Conservation (phyloP, 2,113 vertebrate species). For the Heterocephalus glaber region DNA sequence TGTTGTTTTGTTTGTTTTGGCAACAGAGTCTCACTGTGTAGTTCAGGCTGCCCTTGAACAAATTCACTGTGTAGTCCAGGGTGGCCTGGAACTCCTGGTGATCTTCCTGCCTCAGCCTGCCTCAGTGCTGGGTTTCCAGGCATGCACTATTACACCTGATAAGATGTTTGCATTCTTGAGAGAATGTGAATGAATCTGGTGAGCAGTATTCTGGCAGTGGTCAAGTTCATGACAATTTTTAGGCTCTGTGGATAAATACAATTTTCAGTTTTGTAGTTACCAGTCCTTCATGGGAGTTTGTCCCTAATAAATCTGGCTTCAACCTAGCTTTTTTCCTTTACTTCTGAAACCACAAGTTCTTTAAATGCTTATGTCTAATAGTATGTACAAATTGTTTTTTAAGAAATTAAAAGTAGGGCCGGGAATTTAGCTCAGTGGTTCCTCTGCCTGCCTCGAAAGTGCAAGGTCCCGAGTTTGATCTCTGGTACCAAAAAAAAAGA, state of each 20-base stretch:
- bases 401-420: not conserved
- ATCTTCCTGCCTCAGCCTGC: not conserved
- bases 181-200: not conserved
- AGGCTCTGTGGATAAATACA: not conserved
- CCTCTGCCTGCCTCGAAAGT: too few relatives aligned
- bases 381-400: not conserved
- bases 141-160: not conserved
- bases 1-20: not conserved
- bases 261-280: not conserved
- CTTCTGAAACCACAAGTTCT: not conserved
- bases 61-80: not conserved
- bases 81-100: not conserved
- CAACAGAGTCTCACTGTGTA: not conserved
- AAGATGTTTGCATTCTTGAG: not conserved
- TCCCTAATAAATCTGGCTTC: not conserved
- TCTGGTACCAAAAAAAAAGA: too few relatives aligned
- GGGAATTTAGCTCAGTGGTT: too few relatives aligned
- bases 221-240: not conserved
- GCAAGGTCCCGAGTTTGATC: too few relatives aligned
- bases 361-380: not conserved
- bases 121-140: not conserved
- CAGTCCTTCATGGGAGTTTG: not conserved
- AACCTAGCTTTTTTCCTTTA: not conserved
- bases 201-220: not conserved
- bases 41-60: not conserved